phyloP scores from a whole-genome alignment of 2,797 vertebrate species.

The Gobionotothen gibberifrons region DNA sequence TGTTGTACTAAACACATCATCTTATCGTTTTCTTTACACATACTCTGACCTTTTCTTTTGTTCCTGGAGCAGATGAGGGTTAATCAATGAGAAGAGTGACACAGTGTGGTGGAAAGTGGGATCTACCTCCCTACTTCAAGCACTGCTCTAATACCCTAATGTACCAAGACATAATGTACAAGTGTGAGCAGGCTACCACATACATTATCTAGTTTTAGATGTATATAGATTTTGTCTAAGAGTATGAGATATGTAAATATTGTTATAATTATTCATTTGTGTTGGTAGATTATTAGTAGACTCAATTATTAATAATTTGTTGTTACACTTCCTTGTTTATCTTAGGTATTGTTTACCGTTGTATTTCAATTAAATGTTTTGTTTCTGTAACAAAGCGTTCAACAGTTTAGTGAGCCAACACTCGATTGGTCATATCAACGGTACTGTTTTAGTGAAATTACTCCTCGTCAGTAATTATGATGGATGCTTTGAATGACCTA shows the following conservation, averaged over 20 bases:
- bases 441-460: conserved; percentile 9
- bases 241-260: background rate
- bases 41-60: conserved; percentile 34
- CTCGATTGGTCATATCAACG: background rate
- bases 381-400: background rate
- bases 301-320: background rate
- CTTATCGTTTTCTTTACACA: background rate
- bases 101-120: conserved; percentile 70
- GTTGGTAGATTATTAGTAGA: background rate
- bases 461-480: conserved; percentile 26
- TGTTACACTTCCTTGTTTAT: background rate
- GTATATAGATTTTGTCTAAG: background rate
- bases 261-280: background rate
- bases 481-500: conserved; percentile 65
- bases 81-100: conserved; percentile 64
- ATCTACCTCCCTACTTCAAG: conserved; percentile 12
- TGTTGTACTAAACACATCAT: background rate
- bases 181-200: background rate
- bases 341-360: background rate
- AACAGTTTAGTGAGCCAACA: accelerated
- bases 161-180: background rate
- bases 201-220: background rate
- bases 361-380: background rate
- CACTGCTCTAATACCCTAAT: background rate
- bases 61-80: conserved; percentile 8